Evolutionary conservation across 1,140 invertebrate species (phyloP).

Genomic region (Drosophila asahinai): DNA sequence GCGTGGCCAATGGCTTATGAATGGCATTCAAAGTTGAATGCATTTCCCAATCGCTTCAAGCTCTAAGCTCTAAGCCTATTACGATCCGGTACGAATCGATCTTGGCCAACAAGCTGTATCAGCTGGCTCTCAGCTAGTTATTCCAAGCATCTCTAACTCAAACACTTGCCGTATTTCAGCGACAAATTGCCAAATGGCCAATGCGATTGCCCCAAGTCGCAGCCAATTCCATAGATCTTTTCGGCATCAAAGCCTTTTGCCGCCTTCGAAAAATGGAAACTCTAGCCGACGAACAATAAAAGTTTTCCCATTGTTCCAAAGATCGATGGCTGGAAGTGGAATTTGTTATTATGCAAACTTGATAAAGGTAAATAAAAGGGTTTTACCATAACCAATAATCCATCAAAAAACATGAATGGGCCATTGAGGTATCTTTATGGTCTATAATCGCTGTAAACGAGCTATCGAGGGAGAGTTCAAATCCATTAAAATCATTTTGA

Average conservation of each 20-base stretch:
- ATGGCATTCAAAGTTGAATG: slow-evolving; percentile 36
- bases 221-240: slow-evolving; percentile 42
- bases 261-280: slow-evolving; percentile 36
- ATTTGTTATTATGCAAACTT: slow-evolving; percentile 20
- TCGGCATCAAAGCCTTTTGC: slow-evolving; percentile 25
- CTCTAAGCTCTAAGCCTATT: slow-evolving; percentile 56
- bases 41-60: slow-evolving; percentile 62
- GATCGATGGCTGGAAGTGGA: slow-evolving; percentile 27
- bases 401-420: slow-evolving; percentile 34
- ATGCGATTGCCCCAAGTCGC: slow-evolving; percentile 37
- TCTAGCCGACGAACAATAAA: slow-evolving; percentile 25
- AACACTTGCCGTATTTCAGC: slow-evolving; percentile 61
- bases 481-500: slow-evolving; percentile 24
- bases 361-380: slow-evolving; percentile 15
- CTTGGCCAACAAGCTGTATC: slow-evolving; percentile 38
- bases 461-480: background rate
- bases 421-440: slow-evolving; percentile 13
- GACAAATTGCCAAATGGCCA: slow-evolving; percentile 78
- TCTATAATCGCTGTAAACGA: slow-evolving; percentile 3
- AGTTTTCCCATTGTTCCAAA: slow-evolving; percentile 42
- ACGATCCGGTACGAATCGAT: slow-evolving; percentile 51
- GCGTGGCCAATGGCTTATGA: slow-evolving; percentile 64
- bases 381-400: slow-evolving; percentile 36
- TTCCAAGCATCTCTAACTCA: slow-evolving; percentile 45
- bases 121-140: slow-evolving; percentile 53